Conservation (phyloP, 2,113 vertebrate species). For the Hemiprocne comata region DNA sequence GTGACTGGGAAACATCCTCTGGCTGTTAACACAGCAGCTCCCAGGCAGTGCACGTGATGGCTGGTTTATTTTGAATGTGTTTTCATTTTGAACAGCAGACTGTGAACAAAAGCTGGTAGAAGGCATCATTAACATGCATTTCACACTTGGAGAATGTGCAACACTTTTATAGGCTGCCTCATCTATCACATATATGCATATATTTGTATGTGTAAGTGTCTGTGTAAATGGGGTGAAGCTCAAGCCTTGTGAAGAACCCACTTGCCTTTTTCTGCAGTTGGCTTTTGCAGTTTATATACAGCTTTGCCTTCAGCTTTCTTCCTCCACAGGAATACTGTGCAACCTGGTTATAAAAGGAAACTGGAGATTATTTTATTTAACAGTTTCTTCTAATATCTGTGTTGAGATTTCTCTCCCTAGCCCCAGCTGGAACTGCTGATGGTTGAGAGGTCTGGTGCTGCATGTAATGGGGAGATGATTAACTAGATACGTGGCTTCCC, state of each 20-base stretch:
- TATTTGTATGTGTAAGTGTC: accelerated
- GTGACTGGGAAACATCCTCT: accelerated
- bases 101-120: not conserved
- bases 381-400: not conserved
- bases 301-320: not conserved
- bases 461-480: not conserved
- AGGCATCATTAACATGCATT: not conserved
- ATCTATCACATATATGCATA: not conserved
- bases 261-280: not conserved
- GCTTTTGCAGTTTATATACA: not conserved
- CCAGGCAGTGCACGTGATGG: accelerated
- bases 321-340: not conserved
- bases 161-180: not conserved
- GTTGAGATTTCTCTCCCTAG: not conserved
- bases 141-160: not conserved
- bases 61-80: not conserved
- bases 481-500: not conserved
- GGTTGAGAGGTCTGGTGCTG: not conserved
- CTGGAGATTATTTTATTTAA: not conserved
- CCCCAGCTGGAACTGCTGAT: not conserved
- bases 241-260: not conserved
- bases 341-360: not conserved
- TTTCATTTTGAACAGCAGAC: not conserved
- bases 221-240: not conserved
- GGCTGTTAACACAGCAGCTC: not conserved